Base-by-base conservation (phyloP, 2,113 vertebrate genomes). In the Synodontis membranacea region DNA sequence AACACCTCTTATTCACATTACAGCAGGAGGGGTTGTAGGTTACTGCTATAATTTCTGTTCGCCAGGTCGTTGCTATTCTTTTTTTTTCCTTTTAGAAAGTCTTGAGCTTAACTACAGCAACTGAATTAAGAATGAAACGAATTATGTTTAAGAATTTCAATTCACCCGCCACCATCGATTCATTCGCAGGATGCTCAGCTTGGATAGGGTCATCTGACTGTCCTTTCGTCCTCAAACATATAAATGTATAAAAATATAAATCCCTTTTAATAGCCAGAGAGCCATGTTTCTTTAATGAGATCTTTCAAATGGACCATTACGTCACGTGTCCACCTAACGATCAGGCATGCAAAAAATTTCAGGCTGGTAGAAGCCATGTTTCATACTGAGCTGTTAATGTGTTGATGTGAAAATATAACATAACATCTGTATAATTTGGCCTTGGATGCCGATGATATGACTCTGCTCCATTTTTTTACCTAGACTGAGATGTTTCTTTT, bases 171-270 rank as follows among this genome's bases (percentile, higher is more conserved):
- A 86, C 21, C 60, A 39, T 68, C n/a, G 23, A 82, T n/a, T 46
- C 19, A 54, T 39, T 23, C 50, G 72, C 50, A 60, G 46, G 44
- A 62, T 74, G n/a, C 68, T 37, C 12, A 25, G 64, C 62, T 82
- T 75, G 28, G 80, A 82, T 64, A 72, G 37, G 28, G 66, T 76
- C 50, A 5, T 48, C 72, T 79, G 56, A 68, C 84, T 74, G 80
- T 90, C 87, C 86, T 87, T 88, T 88, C 68, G 88, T 87, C 87
- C 86, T 88, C 39, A 28, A 85, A 52, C 74, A 44, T 90, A 88
- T 88, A n/a, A n/a, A n/a, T n/a, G n/a, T n/a, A n/a, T n/a, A n/a
- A n/a, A n/a, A n/a, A n/a, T n/a, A n/a, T n/a, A 88, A 75, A 56
- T 54, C 75, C 54, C 28, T 31, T 86, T 90, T 88, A 83, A 90